Conservation (phyloP, 2,113 vertebrate genomes). For the Cryptomyrus ogoouensis region DNA sequence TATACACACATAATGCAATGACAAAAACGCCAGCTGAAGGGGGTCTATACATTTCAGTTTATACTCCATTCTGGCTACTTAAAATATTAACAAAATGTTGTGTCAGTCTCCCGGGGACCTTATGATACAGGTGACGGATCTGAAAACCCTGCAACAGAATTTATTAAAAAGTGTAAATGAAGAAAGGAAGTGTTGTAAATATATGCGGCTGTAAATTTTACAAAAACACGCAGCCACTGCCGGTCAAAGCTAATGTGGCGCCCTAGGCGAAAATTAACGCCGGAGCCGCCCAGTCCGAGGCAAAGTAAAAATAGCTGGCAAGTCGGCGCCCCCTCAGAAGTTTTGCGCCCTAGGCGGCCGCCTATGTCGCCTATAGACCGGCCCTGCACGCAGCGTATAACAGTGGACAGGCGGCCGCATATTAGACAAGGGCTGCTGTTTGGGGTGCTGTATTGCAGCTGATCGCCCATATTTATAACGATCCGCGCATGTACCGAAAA, state of each 20-base stretch:
- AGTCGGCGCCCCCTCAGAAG: not conserved
- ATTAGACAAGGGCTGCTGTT: not conserved
- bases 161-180: not conserved
- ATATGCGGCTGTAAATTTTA: not conserved
- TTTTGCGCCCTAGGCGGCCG: not conserved
- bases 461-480: not conserved
- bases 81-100: not conserved
- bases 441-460: not conserved
- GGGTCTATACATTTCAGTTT: not conserved
- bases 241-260: not conserved
- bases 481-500: not conserved
- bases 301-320: not conserved
- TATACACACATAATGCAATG: not conserved
- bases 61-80: not conserved
- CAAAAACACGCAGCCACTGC: not conserved
- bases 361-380: not conserved
- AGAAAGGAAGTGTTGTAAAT: not conserved
- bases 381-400: not conserved
- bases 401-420: not conserved
- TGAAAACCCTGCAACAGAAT: not conserved
- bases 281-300: not conserved
- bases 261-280: not conserved
- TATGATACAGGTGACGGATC: not conserved
- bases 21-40: not conserved
- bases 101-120: not conserved